These are phyloP conservation scores for Pristionchus japonicus DNA, from an alignment of 2,888 invertebrate genomes.

Conservation along the genomic window DNA sequence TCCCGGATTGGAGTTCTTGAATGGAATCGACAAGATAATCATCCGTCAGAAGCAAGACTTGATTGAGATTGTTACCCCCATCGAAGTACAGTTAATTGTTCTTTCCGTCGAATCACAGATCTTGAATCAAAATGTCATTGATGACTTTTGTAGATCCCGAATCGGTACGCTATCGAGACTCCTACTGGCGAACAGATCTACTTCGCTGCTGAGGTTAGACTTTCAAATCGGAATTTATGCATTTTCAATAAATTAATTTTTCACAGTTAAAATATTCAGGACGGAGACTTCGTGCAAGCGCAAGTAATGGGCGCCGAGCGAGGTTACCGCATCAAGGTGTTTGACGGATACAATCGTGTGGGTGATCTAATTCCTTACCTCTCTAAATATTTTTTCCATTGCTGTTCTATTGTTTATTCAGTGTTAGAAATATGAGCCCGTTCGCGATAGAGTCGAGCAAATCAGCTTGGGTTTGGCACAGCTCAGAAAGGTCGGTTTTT, in stretches of 20 bases:
- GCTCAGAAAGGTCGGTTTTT: too few relatives aligned
- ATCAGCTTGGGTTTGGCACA: too few relatives aligned
- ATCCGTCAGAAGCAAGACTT: slow-evolving; percentile 39
- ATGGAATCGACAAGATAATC: neutral
- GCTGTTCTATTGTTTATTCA: too few relatives aligned
- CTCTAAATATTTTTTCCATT: too few relatives aligned
- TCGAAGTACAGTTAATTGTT: neutral
- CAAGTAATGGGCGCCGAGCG: slow-evolving; percentile 8
- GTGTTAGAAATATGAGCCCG: neutral
- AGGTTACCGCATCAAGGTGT: neutral
- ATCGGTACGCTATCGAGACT: slow-evolving; percentile 18
- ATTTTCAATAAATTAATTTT: neutral
- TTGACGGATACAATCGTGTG: slow-evolving; percentile 34
- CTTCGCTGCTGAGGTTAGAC: neutral
- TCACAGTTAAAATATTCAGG: neutral
- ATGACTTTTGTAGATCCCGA: neutral
- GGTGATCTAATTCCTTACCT: neutral
- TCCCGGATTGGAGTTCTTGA: neutral
- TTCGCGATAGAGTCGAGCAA: neutral
- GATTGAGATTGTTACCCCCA: neutral
- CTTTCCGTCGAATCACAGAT: neutral
- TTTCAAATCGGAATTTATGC: neutral
- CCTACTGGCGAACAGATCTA: slow-evolving; percentile 1
- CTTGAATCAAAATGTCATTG: neutral
- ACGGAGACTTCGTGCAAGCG: neutral